Base-by-base conservation (phyloP, 2,888 invertebrate species). In the Harpalus rubripes region DNA sequence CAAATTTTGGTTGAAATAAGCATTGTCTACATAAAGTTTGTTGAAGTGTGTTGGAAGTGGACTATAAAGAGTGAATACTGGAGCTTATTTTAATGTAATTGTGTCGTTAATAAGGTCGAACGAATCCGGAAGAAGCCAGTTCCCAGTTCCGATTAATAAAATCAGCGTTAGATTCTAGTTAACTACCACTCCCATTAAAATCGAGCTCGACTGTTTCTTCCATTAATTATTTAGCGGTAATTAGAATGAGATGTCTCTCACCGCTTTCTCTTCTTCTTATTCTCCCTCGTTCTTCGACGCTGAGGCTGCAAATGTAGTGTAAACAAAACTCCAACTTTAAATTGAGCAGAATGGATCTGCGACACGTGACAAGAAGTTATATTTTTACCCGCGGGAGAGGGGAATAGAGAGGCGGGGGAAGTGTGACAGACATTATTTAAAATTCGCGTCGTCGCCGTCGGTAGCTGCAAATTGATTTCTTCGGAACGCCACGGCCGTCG, bases 341-440 rank as follows among this genome's bases (percentile, higher is more conserved):
- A 90, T 90, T 90, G 90, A 90, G 90, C 89, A 89, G 89, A 90
- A 90, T 90, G 88, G 89, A 90, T 90, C 89, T 88, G 88, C 88
- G 89, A 89, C 90, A 90, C 90, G 90, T 90, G 90, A 90, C 90
- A 89, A 90, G 90, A 90, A 90, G 90, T 90, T 90, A 90, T 90
- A 90, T 90, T 90, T 90, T 90, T 89, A 89, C 89, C 76, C 18
- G n/a, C 18, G 18, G 76, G 10, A 12, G 18, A 44, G 10, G 12
- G n/a, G 18, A 32, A 6, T 32, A 32, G 12, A 56, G 22, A 7
- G 26, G 22, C 0, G 15, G 32, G 32, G 74, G 85, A 89, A 88
- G 88, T 16, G 61, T 61, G 59, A 88, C 72, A 52, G 89, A 89
- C 90, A 89, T 90, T 90, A 90, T 90, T 90, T 89, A 90, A 90